Conservation (phyloP, 2,797 vertebrate genomes). For the Mastacembelus armatus region DNA sequence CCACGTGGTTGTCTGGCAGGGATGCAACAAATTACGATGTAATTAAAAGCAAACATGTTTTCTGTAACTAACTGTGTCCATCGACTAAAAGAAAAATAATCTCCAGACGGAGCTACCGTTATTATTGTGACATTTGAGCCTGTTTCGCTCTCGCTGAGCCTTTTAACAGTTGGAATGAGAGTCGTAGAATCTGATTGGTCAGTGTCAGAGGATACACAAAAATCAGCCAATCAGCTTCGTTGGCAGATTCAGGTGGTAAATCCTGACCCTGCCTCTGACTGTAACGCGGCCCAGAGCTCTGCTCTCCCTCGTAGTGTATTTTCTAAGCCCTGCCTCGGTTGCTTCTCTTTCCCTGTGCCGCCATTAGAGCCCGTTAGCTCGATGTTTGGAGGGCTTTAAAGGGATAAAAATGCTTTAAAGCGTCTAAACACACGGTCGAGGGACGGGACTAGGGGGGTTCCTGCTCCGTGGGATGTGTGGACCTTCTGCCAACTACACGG, state of each 20-base stretch:
- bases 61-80: background rate
- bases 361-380: slow-evolving; percentile 74
- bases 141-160: slow-evolving; percentile 61
- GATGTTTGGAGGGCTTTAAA: slow-evolving; percentile 54
- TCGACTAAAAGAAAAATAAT: background rate
- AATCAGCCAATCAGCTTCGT: slow-evolving; percentile 69
- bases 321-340: slow-evolving; percentile 62
- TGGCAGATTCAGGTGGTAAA: slow-evolving; percentile 79
- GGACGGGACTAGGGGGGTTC: slow-evolving; percentile 57
- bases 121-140: slow-evolving; percentile 36
- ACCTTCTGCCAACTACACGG: slow-evolving; percentile 63
- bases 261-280: slow-evolving; percentile 72
- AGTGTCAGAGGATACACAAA: slow-evolving; percentile 38
- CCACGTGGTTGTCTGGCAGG: slow-evolving; percentile 64
- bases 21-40: slow-evolving; percentile 49
- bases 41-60: slow-evolving; percentile 3
- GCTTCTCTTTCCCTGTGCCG: slow-evolving; percentile 69
- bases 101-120: background rate
- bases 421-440: slow-evolving; percentile 37
- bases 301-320: slow-evolving; percentile 62
- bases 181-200: slow-evolving; percentile 74
- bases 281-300: slow-evolving; percentile 68
- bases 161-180: slow-evolving; percentile 71
- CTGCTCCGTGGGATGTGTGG: slow-evolving; percentile 58
- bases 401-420: slow-evolving; percentile 73